Conservation (phyloP, 2,888 invertebrate species). For the Drosophila paranaensis region DNA sequence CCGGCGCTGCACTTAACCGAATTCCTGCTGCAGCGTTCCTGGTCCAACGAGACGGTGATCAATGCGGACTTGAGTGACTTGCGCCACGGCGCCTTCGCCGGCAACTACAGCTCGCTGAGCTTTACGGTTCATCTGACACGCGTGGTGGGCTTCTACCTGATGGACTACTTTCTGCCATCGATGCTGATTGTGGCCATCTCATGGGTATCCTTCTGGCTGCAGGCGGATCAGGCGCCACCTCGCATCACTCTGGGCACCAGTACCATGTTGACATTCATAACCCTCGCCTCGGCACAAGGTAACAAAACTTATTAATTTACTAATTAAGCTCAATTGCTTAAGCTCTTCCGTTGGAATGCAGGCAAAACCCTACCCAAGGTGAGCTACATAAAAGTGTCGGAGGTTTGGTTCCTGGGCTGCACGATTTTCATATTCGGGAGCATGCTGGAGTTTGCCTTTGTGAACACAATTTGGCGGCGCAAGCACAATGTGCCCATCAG, state of each 20-base stretch:
- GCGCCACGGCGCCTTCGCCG: constrained; percentile 91
- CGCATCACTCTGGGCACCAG: constrained; percentile 93
- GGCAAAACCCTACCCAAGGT: constrained; percentile 94
- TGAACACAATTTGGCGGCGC: constrained; percentile 94
- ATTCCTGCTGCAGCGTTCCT: constrained; percentile 89
- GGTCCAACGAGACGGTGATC: constrained; percentile 90
- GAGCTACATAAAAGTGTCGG: constrained; percentile 95
- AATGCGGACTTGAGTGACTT: constrained; percentile 89
- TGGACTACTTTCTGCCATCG: constrained; percentile 95
- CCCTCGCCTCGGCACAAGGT: constrained; percentile 92
- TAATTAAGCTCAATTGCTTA: background rate
- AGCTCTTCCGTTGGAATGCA: constrained; percentile 12
- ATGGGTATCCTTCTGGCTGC: constrained; percentile 96
- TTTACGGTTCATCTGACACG: constrained; percentile 92
- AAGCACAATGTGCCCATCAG: constrained; percentile 86
- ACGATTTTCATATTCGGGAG: constrained; percentile 94
- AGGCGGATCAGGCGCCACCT: constrained; percentile 93
- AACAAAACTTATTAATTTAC: background rate
- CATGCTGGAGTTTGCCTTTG: constrained; percentile 94
- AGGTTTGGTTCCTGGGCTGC: constrained; percentile 95
- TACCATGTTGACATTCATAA: constrained; percentile 95
- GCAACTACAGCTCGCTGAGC: constrained; percentile 92
- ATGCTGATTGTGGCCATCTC: constrained; percentile 94
- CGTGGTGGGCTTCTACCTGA: constrained; percentile 93
- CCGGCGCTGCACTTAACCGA: constrained; percentile 92